Base-by-base conservation (phyloP, 2,888 invertebrate species). In the Mythimna vitellina region DNA sequence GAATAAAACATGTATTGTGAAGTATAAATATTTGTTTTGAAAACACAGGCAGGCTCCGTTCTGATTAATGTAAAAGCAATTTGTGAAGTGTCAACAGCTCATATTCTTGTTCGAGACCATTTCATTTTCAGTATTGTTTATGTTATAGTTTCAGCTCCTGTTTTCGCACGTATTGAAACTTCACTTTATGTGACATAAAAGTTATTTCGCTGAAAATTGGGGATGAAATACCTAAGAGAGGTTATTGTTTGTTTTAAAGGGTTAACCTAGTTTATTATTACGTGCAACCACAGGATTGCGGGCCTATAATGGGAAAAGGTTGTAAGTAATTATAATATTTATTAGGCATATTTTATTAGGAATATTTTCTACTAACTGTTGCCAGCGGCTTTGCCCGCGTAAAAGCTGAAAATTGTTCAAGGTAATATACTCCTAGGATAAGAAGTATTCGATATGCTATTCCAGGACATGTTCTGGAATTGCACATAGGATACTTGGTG, bases 31-130 rank as follows among this genome's bases (percentile, higher is more conserved):
- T 65, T 73, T 65, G 22, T 46, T 42, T 65, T 63, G 68, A 69
- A 81, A 66, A 65, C 22, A 62, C 49, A 56, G 70, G 29, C 53
- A 51, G 22, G 51, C 22, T 63, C 20, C 25, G 17, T 42, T 32
- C 51, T 72, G 78, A 68, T 77, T 35, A 62, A 63, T 63, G 78
- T 68, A 67, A 81, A 81, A 81, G 76, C 65, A 66, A 76, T 78
- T 78, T 78, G 54, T 71, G 65, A 58, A 58, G 35, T 76, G 77
- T 71, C 70, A 80, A 70, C 80, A 53, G 56, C 32, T 69, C 53
- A 66, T 69, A 68, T 58, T 68, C 53, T 32, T 54, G 54, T 68
- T 74, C 68, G 49, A 20, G 17, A 71, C 49, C 32, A 66, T 65
- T 73, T 63, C 32, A 32, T 64, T 80, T 63, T 54, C 53, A 74